Evolutionary conservation across 92 coral and sea anemone genomes (phyloP), one percentile per base, ranked within the genome.

Genomic region (Porites divaricata): DNA sequence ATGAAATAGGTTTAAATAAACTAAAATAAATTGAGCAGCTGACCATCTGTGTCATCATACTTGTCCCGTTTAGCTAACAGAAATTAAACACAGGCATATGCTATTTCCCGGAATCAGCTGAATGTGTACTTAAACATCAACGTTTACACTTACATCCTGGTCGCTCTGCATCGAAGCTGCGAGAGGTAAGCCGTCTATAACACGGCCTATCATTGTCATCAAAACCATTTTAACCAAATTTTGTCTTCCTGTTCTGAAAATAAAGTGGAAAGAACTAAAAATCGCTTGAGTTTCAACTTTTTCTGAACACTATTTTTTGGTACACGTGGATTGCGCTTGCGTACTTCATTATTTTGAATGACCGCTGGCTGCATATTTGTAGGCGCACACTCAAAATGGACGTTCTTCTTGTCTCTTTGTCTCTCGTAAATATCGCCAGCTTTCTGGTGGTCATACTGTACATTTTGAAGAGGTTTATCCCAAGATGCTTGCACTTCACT

Each of bases 171-270:
- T 97, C 6, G 98, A 95, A 20, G 99, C 99, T 49, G 99, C 98
- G 13, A 97, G 89, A 24, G 98, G 99, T 63, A 97, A 83, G 86
- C 99, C 99, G 77, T 97, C 99, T 15, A 68, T 90, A 49, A 95
- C 94, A 69, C 99, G 99, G 75, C 99, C 99, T 75, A 97, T 92
- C 99, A 97, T 97, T 80, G 99, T 97, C 99, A 97, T 95, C 16
- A 97, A 74, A 81, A 97, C 99, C 99, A 97, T 97, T 89, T 69
- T 90, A 70, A 68, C 62, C 14, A 26, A 11, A 15, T 63, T 2
- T 11, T 6, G 3, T 14, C 16, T 28, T 61, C 63, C 61, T 88
- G 49, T 25, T 2, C 50, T 45, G 65, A 67, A 57, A 63, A 69
- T 54, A 24, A 15, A 79, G 56, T 12, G 23, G 20, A 23, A 76